Evolutionary conservation across 2,888 invertebrate genomes (phyloP), one percentile per base, ranked within the genome.

Genomic region (Hypena proboscidalis): DNA sequence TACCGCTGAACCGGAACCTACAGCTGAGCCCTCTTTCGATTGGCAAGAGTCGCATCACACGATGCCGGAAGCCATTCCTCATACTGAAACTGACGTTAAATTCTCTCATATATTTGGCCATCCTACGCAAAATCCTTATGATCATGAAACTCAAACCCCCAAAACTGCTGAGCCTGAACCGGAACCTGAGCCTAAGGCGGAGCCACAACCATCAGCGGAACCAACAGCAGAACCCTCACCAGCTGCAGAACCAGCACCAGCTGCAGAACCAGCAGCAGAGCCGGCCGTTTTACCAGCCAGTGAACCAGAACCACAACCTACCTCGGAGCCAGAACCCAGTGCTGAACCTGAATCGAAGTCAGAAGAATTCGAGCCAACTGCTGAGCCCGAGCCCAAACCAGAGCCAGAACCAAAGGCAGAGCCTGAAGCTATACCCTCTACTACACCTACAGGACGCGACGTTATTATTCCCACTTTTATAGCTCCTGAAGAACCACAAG

Each of bases 31-130:
- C 21, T 46, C 58, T 31, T 83, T 77, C 41, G 85, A 84, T 42
- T 83, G 85, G 85, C 83, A 82, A 55, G 79, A 83, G 59, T 68
- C 74, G n/a, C 67, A 72, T 31, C 72, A 70, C 21, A 50, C 50
- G 3, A 58, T 54, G 41, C 68, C 70, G 13, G 77, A 80, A 43
- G 75, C 79, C 6, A 83, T 82, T 2, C 75, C 80, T 2, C 77
- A 86, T 51, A 63, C 73, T 45, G 79, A 85, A 19, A 37, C 65
- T 9, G 83, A 81, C 20, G 52, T 82, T 8, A 80, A 77, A 40
- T 78, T 75, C 53, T 83, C 85, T 2, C 82, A 84, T 39, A 79
- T 85, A 25, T 85, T 83, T 46, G 83, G 82, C 6, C 65, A 73
- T 36, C 35, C 66, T 0, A 58, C 34, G 10, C 60, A 61, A 29